These are phyloP conservation scores for Brachionus paranguensis DNA, from an alignment of 1,140 invertebrate genomes.

Conservation along the genomic window DNA sequence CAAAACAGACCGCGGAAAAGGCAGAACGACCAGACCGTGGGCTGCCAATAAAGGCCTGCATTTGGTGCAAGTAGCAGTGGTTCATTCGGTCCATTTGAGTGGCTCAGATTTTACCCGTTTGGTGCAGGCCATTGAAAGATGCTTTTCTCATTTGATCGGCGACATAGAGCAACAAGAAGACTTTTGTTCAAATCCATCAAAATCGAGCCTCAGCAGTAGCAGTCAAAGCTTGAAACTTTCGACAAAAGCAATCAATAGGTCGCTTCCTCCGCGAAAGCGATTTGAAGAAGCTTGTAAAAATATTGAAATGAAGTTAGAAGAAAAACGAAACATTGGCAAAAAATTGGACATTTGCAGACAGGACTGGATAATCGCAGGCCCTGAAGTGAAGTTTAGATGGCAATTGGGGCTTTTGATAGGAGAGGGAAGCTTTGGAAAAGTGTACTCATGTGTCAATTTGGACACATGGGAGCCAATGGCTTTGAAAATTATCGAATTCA, in stretches of 20 bases:
- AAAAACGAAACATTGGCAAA: no score
- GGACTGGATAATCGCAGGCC: neutral
- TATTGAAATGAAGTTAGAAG: no score
- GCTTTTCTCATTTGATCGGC: constrained; percentile 8
- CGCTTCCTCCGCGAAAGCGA: neutral
- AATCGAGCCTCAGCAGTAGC: no score
- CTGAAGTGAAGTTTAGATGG: constrained; percentile 30
- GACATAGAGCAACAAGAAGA: neutral
- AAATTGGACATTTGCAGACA: neutral
- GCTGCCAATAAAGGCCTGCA: constrained; percentile 19
- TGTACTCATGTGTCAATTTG: constrained; percentile 36
- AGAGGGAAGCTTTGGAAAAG: constrained; percentile 35
- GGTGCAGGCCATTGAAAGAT: neutral
- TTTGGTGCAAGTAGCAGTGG: neutral
- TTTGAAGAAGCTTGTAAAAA: constrained; percentile 19
- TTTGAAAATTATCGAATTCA: neutral
- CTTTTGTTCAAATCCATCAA: no score
- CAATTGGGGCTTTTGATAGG: constrained; percentile 35
- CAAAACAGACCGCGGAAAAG: neutral
- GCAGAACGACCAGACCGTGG: constrained; percentile 1
- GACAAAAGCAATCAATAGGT: neutral
- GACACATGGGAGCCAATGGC: constrained; percentile 20
- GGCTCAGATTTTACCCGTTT: neutral
- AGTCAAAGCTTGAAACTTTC: neutral
- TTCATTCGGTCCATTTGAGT: neutral